Evolutionary conservation across 1,140 invertebrate species (phyloP).

Genomic region (Sarcophaga peregrina): DNA sequence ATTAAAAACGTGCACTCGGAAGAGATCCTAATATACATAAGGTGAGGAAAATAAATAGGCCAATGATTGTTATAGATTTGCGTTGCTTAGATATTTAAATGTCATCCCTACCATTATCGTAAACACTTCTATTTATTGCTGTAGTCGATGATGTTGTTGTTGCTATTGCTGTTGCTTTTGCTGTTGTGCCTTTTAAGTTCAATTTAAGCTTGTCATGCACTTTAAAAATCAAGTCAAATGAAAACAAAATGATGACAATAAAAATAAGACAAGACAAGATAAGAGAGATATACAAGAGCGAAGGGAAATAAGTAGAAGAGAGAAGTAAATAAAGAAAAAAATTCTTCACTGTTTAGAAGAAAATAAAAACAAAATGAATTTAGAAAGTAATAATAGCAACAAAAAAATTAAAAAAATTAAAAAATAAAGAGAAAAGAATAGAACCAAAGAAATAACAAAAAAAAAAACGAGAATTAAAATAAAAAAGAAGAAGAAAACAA

Average conservation of each 20-base stretch:
- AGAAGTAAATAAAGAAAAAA: neutral
- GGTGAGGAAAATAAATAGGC: neutral
- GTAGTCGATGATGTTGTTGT: no score
- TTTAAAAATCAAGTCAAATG: conserved; percentile 4
- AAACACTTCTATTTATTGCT: conserved; percentile 1
- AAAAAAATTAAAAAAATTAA: no score
- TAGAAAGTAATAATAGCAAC: conserved; percentile 19
- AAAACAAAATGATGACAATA: neutral
- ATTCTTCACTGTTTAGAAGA: conserved; percentile 19
- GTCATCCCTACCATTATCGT: conserved; percentile 13
- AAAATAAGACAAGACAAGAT: neutral
- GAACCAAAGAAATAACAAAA: no score
- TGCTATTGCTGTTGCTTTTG: neutral
- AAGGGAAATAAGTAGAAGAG: neutral
- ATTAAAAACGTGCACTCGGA: no score
- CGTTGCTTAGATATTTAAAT: conserved; percentile 33
- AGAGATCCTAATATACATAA: no score
- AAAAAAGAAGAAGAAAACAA: no score
- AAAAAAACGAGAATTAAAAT: neutral
- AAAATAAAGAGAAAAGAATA: neutral
- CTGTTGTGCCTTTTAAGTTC: neutral
- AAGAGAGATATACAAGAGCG: no score
- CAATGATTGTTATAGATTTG: neutral
- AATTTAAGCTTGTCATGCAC: conserved; percentile 33
- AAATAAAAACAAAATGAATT: conserved; percentile 30